A percentile compares a stretch with the other conserved stretches of the same genome.
These are phyloP conservation scores for Hydractinia symbiolongicarpus DNA, from an alignment of 30 jellyfish, hydroid and myxozoan genomes.

Conservation along the genomic window DNA sequence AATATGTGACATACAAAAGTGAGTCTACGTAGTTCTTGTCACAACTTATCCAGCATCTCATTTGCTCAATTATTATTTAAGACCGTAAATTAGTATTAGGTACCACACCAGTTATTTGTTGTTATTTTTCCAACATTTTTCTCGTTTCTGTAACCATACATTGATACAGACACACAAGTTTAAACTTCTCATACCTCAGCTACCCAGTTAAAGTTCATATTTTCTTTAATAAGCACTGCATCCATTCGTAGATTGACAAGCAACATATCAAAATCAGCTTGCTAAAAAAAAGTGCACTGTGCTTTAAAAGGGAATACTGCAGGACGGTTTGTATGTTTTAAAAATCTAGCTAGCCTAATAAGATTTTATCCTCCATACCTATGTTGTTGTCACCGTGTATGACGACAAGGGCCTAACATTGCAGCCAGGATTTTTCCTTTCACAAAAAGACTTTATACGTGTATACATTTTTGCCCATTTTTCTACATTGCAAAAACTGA, in stretches of 20 bases:
- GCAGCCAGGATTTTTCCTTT: no score
- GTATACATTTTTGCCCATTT: no score
- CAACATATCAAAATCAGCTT: slow-evolving; percentile 81
- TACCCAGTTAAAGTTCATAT: slow-evolving; percentile 74
- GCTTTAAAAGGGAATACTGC: not conserved
- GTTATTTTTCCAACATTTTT: no score
- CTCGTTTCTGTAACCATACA: not conserved
- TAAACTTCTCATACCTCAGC: slow-evolving; percentile 46
- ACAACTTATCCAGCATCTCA: no score
- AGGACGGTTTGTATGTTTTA: not conserved
- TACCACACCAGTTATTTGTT: no score
- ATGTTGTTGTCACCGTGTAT: not conserved
- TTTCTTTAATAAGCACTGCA: slow-evolving; percentile 68
- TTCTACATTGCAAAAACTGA: no score
- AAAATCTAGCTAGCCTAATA: not conserved
- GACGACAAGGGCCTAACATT: no score
- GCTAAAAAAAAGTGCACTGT: slow-evolving; percentile 38
- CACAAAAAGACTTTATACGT: no score
- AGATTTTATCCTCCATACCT: not conserved
- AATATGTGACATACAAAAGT: no score
- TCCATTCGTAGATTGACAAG: slow-evolving; percentile 74
- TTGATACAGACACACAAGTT: not conserved
- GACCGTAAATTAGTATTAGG: no score
- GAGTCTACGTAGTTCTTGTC: no score
- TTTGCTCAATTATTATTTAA: no score